Conservation (phyloP, 2,113 vertebrate species). For the Sula dactylatra region DNA sequence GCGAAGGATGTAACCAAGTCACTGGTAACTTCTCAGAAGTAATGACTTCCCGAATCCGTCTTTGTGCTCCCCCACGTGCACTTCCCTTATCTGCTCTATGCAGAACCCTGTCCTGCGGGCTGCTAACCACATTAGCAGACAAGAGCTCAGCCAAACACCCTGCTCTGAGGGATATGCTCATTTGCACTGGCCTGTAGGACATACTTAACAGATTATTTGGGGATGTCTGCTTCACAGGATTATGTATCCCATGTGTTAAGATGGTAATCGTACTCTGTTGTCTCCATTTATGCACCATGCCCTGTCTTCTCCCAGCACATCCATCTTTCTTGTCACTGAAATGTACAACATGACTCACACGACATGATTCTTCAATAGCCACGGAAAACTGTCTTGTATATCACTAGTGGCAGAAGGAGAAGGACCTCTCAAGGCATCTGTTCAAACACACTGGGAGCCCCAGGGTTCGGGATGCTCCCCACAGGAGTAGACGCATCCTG, state of each 20-base stretch:
- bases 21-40: not conserved
- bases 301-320: not conserved
- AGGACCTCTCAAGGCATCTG: not conserved
- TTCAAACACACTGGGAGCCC: not conserved
- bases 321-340: not conserved
- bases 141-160: not conserved
- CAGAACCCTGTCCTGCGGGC: not conserved
- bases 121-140: not conserved
- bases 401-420: not conserved
- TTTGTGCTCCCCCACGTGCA: rapidly evolving
- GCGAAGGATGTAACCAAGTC: not conserved
- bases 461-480: not conserved
- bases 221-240: not conserved
- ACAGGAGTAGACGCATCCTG: not conserved
- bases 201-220: not conserved
- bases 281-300: not conserved
- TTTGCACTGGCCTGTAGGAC: not conserved
- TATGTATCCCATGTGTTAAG: not conserved
- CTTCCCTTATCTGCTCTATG: not conserved
- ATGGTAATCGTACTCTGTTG: not conserved
- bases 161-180: not conserved
- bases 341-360: not conserved
- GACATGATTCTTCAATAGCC: not conserved
- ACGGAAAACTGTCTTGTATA: not conserved
- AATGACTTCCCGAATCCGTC: not conserved